phyloP scores from a whole-genome alignment of 2,888 invertebrate species.

The Copidosoma aretas region DNA sequence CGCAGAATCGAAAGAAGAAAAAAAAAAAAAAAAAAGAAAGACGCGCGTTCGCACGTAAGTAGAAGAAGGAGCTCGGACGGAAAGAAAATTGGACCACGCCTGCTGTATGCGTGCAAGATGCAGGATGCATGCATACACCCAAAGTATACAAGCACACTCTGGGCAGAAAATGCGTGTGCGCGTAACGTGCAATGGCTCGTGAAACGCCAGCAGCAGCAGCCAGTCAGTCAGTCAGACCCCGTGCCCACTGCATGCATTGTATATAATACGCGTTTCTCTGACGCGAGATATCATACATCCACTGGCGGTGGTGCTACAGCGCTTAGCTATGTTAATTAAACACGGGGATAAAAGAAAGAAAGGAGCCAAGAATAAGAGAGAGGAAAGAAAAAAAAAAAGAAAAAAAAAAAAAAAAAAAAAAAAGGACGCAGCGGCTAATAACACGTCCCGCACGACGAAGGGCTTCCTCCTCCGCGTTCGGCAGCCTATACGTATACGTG shows the following conservation, averaged over 20 bases:
- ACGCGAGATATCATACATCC: no score
- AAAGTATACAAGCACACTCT: neutral
- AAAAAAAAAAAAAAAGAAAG: neutral
- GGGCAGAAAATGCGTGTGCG: slow-evolving; percentile 27
- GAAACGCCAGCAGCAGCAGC: slow-evolving; percentile 45
- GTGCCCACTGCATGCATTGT: no score
- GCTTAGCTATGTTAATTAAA: slow-evolving; percentile 58
- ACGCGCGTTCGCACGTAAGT: neutral
- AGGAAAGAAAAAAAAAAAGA: slow-evolving; percentile 35
- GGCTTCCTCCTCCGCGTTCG: slow-evolving; percentile 48
- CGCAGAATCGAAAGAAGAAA: neutral
- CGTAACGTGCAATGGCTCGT: slow-evolving; percentile 47
- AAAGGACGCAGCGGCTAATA: slow-evolving; percentile 51
- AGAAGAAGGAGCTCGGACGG: neutral
- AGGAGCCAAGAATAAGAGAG: slow-evolving; percentile 28
- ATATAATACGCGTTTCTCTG: no score
- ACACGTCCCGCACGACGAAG: slow-evolving; percentile 59
- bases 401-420: slow-evolving; percentile 24
- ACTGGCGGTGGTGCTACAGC: slow-evolving; percentile 49
- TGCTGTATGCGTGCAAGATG: neutral
- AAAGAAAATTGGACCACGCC: slow-evolving; percentile 27
- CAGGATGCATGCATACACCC: neutral
- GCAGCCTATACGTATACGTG: no score
- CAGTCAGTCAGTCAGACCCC: slow-evolving; percentile 5
- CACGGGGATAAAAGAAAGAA: slow-evolving; percentile 44